phyloP scores from a whole-genome alignment of 2,797 vertebrate species.

The Epinephelus awoara region DNA sequence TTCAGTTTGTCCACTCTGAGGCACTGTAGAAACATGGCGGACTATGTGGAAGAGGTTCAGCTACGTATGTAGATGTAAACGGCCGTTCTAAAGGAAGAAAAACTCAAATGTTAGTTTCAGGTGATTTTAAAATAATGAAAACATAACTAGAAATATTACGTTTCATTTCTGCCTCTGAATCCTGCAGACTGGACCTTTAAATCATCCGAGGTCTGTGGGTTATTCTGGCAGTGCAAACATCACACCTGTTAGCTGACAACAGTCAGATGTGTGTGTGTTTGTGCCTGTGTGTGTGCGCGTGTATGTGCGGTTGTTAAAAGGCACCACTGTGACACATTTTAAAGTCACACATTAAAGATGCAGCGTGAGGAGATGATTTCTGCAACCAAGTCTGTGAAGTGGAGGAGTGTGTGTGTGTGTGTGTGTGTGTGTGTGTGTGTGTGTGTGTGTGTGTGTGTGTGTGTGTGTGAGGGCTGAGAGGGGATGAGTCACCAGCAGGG shows the following conservation, averaged over 20 bases:
- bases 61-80: too few species aligned
- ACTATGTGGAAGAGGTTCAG: too few species aligned
- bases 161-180: too few species aligned
- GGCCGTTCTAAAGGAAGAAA: too few species aligned
- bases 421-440: constrained; percentile 10
- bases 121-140: too few species aligned
- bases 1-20: too few species aligned
- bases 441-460: constrained; percentile 7
- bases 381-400: constrained; percentile 4
- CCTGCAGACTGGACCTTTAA: too few species aligned
- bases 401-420: background rate
- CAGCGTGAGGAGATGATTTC: constrained; percentile 8
- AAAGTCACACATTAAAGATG: constrained; percentile 14
- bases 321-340: background rate
- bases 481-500: constrained; percentile 54
- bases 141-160: too few species aligned
- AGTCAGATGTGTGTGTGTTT: background rate
- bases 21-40: too few species aligned
- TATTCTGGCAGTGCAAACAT: background rate
- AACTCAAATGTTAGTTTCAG: too few species aligned
- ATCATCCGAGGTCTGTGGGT: background rate
- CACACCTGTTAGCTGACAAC: background rate
- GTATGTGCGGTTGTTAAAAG: background rate
- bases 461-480: constrained; percentile 17
- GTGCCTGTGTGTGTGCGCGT: background rate